These are phyloP conservation scores for Lithophane semibrunnea DNA, from an alignment of 2,888 invertebrate genomes.

Conservation along the genomic window DNA sequence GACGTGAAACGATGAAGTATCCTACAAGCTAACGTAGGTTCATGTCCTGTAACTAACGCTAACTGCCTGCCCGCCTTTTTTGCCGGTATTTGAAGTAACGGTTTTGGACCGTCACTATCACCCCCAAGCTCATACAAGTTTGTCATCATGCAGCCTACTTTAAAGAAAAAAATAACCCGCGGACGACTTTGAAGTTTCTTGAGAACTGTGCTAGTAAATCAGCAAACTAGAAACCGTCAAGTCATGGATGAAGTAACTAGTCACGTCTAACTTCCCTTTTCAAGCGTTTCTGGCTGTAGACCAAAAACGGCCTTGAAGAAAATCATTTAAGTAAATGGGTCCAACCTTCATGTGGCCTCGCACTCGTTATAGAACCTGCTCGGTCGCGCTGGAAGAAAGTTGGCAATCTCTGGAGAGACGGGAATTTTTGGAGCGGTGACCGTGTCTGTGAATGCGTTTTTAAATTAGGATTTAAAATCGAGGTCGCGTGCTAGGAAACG, in stretches of 20 bases:
- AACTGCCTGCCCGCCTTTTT: neutral
- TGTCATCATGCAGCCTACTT: neutral
- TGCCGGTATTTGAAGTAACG: neutral
- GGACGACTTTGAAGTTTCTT: no score
- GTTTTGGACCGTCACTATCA: neutral
- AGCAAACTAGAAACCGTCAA: neutral
- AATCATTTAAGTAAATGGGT: constrained; percentile 29
- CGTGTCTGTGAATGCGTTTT: constrained; percentile 23
- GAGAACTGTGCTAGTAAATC: no score
- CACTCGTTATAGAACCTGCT: constrained; percentile 17
- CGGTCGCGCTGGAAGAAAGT: constrained; percentile 5
- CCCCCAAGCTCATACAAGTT: neutral
- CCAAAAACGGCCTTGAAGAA: neutral
- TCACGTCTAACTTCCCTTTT: neutral
- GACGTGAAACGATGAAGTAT: no score
- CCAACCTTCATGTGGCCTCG: constrained; percentile 1
- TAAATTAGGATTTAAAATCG: constrained; percentile 28
- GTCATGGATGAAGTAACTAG: neutral
- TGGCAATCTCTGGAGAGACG: constrained; percentile 10
- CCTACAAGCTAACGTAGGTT: neutral
- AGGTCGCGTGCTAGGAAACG: neutral
- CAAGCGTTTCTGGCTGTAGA: neutral
- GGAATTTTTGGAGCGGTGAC: constrained; percentile 39
- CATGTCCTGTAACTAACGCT: no score
- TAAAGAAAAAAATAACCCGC: neutral